Evolutionary conservation across 2,113 vertebrate genomes (phyloP).

Genomic region (Perccottus glenii): DNA sequence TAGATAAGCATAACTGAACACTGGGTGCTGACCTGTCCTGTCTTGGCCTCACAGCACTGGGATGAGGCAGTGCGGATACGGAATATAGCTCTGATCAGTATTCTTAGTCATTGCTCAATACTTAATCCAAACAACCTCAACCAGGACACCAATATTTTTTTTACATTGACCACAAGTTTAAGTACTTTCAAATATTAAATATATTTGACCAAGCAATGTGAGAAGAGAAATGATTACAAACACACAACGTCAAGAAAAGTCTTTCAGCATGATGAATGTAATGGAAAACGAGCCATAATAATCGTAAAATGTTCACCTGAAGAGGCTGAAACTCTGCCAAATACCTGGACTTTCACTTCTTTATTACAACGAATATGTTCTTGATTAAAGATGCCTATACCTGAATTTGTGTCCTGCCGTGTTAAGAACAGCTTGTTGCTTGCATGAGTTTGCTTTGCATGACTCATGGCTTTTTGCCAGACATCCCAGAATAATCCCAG

Average conservation of each 20-base stretch:
- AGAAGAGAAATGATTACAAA: no score
- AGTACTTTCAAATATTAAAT: no score
- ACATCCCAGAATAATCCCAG: slow-evolving; percentile 38
- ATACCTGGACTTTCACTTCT: not conserved
- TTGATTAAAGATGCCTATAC: slow-evolving; percentile 7
- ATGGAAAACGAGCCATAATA: not conserved
- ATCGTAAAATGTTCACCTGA: slow-evolving; percentile 1
- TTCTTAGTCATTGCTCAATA: no score
- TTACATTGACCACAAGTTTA: no score
- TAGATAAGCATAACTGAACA: no score
- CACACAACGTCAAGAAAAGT: not conserved
- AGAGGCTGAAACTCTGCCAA: not conserved
- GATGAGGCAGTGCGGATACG: no score
- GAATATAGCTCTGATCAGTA: no score
- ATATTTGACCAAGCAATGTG: no score
- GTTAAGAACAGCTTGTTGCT: slow-evolving; percentile 37
- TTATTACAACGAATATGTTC: not conserved
- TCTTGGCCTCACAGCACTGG: no score
- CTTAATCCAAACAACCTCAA: no score
- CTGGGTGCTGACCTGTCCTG: no score
- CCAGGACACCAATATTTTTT: no score
- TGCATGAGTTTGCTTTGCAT: slow-evolving; percentile 22
- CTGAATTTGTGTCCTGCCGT: slow-evolving; percentile 12
- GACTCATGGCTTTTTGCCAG: slow-evolving; percentile 41
- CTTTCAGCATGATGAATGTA: not conserved